Evolutionary conservation across 1,140 invertebrate genomes (phyloP).

Genomic region (Ptiloglossa arizonensis): DNA sequence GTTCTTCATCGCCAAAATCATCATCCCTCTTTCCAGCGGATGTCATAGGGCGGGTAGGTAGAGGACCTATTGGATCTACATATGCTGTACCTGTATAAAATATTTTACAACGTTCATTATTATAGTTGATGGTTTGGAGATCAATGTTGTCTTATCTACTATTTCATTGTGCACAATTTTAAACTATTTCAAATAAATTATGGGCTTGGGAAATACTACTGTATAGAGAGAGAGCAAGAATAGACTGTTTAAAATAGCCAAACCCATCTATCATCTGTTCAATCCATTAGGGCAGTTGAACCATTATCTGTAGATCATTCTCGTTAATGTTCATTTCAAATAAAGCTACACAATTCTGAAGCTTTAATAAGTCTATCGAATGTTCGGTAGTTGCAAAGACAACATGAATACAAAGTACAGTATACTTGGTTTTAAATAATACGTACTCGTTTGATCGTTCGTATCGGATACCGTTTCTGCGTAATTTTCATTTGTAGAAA

Average conservation of each 20-base stretch:
- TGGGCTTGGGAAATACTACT: neutral
- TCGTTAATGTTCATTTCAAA: constrained; percentile 67
- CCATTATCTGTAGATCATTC: constrained; percentile 69
- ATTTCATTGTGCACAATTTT: neutral
- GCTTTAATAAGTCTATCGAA: constrained; percentile 23
- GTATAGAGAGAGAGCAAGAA: constrained; percentile 55
- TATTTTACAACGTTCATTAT: constrained; percentile 52
- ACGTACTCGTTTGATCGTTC: constrained; percentile 53
- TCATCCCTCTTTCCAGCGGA: constrained; percentile 87
- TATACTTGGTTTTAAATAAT: neutral
- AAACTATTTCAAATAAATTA: constrained; percentile 6
- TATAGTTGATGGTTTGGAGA: constrained; percentile 18
- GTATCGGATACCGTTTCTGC: constrained; percentile 40
- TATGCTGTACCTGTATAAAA: constrained; percentile 84
- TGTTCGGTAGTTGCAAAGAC: neutral
- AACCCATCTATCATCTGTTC: constrained; percentile 74
- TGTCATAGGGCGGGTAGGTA: constrained; percentile 89
- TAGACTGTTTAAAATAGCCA: constrained; percentile 68
- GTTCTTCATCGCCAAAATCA: constrained; percentile 91
- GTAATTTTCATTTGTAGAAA: constrained; percentile 56
- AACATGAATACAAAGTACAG: neutral
- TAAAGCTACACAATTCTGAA: constrained; percentile 41
- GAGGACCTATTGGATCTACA: constrained; percentile 89
- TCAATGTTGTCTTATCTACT: neutral
- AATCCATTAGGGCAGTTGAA: constrained; percentile 76